phyloP scores from a whole-genome alignment of 1,140 invertebrate species.

The Cyclina sinensis region DNA sequence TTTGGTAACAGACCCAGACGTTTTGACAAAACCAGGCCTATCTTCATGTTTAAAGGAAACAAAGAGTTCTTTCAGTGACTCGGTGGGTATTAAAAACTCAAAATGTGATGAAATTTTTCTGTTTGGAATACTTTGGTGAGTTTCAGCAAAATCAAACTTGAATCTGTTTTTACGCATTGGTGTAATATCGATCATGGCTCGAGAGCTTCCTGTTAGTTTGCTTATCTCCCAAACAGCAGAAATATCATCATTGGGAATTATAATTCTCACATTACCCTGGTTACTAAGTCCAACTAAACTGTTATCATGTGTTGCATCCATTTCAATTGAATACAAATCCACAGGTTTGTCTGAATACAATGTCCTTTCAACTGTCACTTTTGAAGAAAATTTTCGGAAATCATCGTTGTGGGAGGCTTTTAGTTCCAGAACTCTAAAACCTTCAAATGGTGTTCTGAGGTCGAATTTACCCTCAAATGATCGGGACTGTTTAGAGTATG shows the following conservation, averaged over 20 bases:
- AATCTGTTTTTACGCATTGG: slow-evolving; percentile 48
- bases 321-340: background rate
- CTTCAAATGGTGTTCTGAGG: slow-evolving; percentile 78
- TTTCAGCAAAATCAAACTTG: slow-evolving; percentile 51
- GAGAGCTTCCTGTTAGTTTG: background rate
- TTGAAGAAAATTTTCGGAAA: slow-evolving; percentile 58
- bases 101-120: slow-evolving; percentile 25
- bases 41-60: slow-evolving; percentile 69
- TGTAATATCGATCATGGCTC: slow-evolving; percentile 34
- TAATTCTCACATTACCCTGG: slow-evolving; percentile 66
- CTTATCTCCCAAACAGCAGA: slow-evolving; percentile 36
- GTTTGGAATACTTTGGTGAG: background rate
- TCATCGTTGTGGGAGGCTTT: slow-evolving; percentile 68
- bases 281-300: slow-evolving; percentile 25
- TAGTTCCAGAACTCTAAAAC: slow-evolving; percentile 49
- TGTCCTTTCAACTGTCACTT: background rate
- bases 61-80: slow-evolving; percentile 22
- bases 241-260: slow-evolving; percentile 68
- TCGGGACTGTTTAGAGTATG: background rate
- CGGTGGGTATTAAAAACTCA: slow-evolving; percentile 56
- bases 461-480: slow-evolving; percentile 65
- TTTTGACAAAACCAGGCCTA: slow-evolving; percentile 65
- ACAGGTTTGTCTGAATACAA: background rate
- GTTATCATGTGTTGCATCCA: slow-evolving; percentile 15
- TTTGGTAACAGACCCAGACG: slow-evolving; percentile 45